phyloP scores from a whole-genome alignment of 2,113 vertebrate genomes.

The Sebastes schlegelii region DNA sequence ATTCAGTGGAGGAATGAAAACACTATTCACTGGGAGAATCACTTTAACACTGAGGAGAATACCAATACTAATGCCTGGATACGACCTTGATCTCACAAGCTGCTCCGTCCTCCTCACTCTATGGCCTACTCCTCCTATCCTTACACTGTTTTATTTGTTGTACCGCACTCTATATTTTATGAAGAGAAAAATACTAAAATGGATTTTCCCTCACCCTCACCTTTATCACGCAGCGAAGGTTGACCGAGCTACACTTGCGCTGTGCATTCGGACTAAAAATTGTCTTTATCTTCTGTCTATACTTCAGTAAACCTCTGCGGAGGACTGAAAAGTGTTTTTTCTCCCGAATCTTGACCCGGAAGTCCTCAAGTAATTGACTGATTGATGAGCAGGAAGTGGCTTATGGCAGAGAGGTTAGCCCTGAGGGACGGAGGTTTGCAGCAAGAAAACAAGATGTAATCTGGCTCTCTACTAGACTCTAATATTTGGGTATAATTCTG shows the following conservation, averaged over 20 bases:
- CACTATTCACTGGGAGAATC: conserved; percentile 84
- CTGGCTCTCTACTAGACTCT: neutral
- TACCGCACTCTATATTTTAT: conserved; percentile 36
- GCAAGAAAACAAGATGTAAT: conserved; percentile 36
- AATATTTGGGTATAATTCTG: conserved; percentile 25
- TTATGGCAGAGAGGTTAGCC: conserved; percentile 41
- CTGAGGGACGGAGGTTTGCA: conserved; percentile 46
- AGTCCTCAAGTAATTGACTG: conserved; percentile 70
- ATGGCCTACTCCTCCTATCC: conserved; percentile 48
- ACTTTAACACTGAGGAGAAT: conserved; percentile 82
- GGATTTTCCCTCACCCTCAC: conserved; percentile 39
- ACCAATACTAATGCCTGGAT: conserved; percentile 82
- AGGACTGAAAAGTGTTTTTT: conserved; percentile 27
- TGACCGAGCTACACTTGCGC: conserved; percentile 8
- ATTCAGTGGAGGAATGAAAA: conserved; percentile 85
- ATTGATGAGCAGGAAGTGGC: conserved; percentile 77
- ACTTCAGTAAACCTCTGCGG: conserved; percentile 29
- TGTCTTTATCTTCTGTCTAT: neutral
- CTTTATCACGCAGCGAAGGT: conserved; percentile 20
- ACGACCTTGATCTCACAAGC: conserved; percentile 81
- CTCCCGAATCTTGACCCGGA: conserved; percentile 63
- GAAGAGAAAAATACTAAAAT: conserved; percentile 49
- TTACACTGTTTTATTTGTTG: conserved; percentile 12
- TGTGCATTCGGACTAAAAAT: conserved; percentile 15
- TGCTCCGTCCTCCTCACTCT: conserved; percentile 34